These are phyloP conservation scores for Zele albiditarsus DNA, from an alignment of 2,888 invertebrate species.

Conservation along the genomic window DNA sequence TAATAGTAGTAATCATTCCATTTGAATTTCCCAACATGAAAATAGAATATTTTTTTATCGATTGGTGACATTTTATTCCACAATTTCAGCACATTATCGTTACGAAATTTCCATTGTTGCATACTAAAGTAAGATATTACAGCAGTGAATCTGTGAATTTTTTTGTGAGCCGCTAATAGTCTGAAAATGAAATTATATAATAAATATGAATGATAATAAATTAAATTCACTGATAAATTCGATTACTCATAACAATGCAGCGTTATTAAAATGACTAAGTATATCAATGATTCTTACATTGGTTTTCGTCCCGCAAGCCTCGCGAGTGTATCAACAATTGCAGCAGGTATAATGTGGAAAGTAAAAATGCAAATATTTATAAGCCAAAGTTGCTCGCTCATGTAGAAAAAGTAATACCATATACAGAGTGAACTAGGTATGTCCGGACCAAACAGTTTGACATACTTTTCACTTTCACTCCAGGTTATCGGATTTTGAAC, in stretches of 20 bases:
- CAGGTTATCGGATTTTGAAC: slow-evolving; percentile 87
- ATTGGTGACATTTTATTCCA: slow-evolving; percentile 76
- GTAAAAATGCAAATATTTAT: slow-evolving; percentile 76
- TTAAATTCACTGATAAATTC: slow-evolving; percentile 25
- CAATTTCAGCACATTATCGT: slow-evolving; percentile 77
- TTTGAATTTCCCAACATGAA: slow-evolving; percentile 80
- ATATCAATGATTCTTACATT: slow-evolving; percentile 73
- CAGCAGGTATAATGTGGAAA: slow-evolving; percentile 78
- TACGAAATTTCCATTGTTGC: slow-evolving; percentile 83
- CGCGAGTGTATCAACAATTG: slow-evolving; percentile 75
- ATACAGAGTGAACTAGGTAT: slow-evolving; percentile 77
- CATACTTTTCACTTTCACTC: slow-evolving; percentile 77
- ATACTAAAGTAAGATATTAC: slow-evolving; percentile 84
- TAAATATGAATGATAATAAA: too few relatives aligned
- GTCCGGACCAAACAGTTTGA: slow-evolving; percentile 74
- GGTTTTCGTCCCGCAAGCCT: slow-evolving; percentile 76
- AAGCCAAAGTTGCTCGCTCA: slow-evolving; percentile 75
- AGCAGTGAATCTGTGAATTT: slow-evolving; percentile 82
- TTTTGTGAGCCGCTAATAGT: slow-evolving; percentile 81
- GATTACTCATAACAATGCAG: too few relatives aligned
- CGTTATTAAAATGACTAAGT: slow-evolving; percentile 12
- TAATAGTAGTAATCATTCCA: slow-evolving; percentile 82
- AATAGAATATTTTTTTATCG: slow-evolving; percentile 81
- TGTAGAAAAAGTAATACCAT: slow-evolving; percentile 78
- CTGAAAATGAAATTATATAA: slow-evolving; percentile 72